Evolutionary conservation across 2,888 invertebrate genomes (phyloP).

Genomic region (Meiosimyza decipiens): DNA sequence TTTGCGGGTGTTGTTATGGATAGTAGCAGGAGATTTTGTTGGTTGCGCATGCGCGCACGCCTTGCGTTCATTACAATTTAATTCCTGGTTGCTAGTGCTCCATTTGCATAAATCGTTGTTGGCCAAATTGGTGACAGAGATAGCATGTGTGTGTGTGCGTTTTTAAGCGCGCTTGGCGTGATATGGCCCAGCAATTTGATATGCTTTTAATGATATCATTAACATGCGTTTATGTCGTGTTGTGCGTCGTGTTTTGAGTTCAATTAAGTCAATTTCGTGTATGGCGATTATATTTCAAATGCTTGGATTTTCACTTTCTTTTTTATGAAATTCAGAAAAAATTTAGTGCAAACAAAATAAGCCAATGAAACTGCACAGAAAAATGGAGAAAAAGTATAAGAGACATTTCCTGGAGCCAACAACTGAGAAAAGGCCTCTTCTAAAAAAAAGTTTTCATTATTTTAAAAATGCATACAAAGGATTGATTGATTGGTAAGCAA

Average conservation of each 20-base stretch:
- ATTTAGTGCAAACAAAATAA: too few relatives aligned
- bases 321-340: too few relatives aligned
- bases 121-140: conserved; percentile 20
- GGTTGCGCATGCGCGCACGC: conserved; percentile 8
- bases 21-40: not conserved
- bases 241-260: conserved; percentile 13
- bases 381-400: too few relatives aligned
- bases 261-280: not conserved
- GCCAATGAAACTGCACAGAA: too few relatives aligned
- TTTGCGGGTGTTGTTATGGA: conserved; percentile 3
- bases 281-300: not conserved
- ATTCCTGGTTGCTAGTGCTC: conserved; percentile 18
- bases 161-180: conserved; percentile 4
- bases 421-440: too few relatives aligned
- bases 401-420: too few relatives aligned
- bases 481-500: too few relatives aligned
- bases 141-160: not conserved
- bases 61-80: not conserved
- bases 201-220: conserved; percentile 26
- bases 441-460: too few relatives aligned
- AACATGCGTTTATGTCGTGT: conserved; percentile 31
- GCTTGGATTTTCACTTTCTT: too few relatives aligned
- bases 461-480: too few relatives aligned
- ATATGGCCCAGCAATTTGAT: too few relatives aligned
- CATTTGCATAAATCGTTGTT: conserved; percentile 13